These are phyloP conservation scores for Fragum whitleyi DNA, from an alignment of 2,888 invertebrate genomes.

Conservation along the genomic window DNA sequence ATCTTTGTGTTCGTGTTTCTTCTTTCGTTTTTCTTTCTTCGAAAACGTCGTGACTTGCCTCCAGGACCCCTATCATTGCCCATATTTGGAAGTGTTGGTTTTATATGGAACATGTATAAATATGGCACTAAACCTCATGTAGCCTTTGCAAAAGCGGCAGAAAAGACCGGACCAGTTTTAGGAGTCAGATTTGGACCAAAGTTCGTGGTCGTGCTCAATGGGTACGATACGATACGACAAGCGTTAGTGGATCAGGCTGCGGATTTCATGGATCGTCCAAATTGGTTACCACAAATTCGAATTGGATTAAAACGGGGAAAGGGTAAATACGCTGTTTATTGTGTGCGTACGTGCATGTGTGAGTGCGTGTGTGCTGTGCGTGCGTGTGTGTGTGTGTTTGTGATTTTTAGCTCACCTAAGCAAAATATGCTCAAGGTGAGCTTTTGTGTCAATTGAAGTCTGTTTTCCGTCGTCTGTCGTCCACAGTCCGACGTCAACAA, in stretches of 20 bases:
- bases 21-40: neutral
- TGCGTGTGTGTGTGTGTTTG: too few species aligned
- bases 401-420: neutral
- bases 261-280: conserved; percentile 22
- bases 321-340: conserved; percentile 1
- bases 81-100: conserved; percentile 19
- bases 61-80: conserved; percentile 23
- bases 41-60: neutral
- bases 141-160: conserved; percentile 4
- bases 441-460: too few species aligned
- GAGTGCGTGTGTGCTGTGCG: too few species aligned
- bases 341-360: too few species aligned
- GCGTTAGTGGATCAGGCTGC: conserved; percentile 15
- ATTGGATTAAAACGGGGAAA: neutral
- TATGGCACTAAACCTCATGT: neutral
- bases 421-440: too few species aligned
- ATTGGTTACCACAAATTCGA: conserved; percentile 3
- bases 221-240: conserved; percentile 25
- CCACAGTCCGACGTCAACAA: too few species aligned
- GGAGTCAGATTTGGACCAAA: conserved; percentile 20
- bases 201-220: conserved; percentile 18
- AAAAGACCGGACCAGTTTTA: conserved; percentile 4
- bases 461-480: too few species aligned
- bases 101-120: neutral
- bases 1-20: conserved; percentile 7